A percentile compares a stretch with the other conserved stretches of the same genome.
phyloP scores from a whole-genome alignment of 2,797 vertebrate species.

The Paramormyrops hopkinsi region DNA sequence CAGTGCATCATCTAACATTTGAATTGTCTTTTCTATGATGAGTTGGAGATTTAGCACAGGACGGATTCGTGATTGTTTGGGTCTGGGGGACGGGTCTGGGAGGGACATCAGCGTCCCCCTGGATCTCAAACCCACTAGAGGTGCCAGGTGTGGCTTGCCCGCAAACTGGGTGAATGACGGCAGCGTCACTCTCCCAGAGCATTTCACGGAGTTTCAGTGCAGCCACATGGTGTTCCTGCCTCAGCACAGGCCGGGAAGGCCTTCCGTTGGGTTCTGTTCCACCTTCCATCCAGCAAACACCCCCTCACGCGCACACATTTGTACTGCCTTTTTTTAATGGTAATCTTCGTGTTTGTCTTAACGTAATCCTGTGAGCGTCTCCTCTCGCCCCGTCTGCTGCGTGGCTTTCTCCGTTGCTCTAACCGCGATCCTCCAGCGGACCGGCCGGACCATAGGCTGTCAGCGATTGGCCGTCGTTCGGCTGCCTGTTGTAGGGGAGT shows the following conservation, averaged over 20 bases:
- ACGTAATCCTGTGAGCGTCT: not conserved
- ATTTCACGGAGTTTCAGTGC: not conserved
- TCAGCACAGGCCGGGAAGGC: not conserved
- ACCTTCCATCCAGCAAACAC: not conserved
- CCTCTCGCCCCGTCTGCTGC: not conserved
- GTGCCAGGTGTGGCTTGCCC: not conserved
- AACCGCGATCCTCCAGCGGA: not conserved
- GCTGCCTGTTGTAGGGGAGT: not conserved
- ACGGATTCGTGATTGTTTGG: not conserved
- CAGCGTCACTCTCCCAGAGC: not conserved
- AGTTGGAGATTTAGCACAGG: not conserved
- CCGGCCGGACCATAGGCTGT: too few relatives aligned
- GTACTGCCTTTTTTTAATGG: conserved; percentile 5
- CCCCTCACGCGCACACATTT: not conserved
- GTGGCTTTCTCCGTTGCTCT: not conserved
- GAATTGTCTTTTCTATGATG: not conserved
- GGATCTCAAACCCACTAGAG: not conserved
- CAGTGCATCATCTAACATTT: conserved; percentile 29
- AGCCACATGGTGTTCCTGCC: not conserved
- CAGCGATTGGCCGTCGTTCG: not conserved
- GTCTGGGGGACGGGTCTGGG: not conserved
- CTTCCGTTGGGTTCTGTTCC: not conserved
- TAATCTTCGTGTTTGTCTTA: not conserved
- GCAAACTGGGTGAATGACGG: not conserved
- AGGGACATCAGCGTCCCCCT: not conserved